These are phyloP conservation scores for Danaus chrysippus DNA, from an alignment of 2,888 invertebrate species.

Conservation along the genomic window DNA sequence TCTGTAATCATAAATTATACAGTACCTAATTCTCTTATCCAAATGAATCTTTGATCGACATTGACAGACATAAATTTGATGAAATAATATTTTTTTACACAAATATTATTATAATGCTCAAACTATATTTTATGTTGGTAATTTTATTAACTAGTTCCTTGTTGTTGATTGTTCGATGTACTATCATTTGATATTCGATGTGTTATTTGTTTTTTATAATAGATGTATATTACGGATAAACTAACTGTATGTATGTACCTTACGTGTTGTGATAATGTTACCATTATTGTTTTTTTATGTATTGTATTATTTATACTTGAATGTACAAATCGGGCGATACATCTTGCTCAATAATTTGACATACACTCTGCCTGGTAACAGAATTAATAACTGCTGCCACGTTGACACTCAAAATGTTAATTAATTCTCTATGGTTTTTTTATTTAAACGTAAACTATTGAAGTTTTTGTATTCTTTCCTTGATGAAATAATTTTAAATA, in stretches of 20 bases:
- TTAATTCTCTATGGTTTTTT: neutral
- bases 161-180: constrained; percentile 61
- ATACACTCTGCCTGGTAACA: constrained; percentile 35
- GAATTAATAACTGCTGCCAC: constrained; percentile 27
- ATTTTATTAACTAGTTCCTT: constrained; percentile 69
- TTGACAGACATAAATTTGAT: constrained; percentile 54
- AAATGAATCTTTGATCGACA: constrained; percentile 21
- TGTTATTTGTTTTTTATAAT: constrained; percentile 54
- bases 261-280: constrained; percentile 75
- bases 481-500: too few relatives aligned
- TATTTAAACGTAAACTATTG: too few relatives aligned
- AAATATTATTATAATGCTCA: constrained; percentile 73
- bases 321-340: constrained; percentile 65
- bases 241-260: constrained; percentile 53
- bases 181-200: constrained; percentile 57
- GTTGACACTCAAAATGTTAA: constrained; percentile 23
- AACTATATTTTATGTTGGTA: constrained; percentile 72
- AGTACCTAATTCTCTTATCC: constrained; percentile 7
- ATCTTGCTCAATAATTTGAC: constrained; percentile 58
- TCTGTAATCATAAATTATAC: constrained; percentile 9
- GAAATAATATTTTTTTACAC: constrained; percentile 68
- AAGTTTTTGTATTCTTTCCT: too few relatives aligned
- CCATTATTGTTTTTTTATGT: constrained; percentile 59
- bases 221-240: constrained; percentile 40
- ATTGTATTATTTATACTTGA: constrained; percentile 51